phyloP scores from a whole-genome alignment of 2,797 vertebrate species.

The Lagodon rhomboides region DNA sequence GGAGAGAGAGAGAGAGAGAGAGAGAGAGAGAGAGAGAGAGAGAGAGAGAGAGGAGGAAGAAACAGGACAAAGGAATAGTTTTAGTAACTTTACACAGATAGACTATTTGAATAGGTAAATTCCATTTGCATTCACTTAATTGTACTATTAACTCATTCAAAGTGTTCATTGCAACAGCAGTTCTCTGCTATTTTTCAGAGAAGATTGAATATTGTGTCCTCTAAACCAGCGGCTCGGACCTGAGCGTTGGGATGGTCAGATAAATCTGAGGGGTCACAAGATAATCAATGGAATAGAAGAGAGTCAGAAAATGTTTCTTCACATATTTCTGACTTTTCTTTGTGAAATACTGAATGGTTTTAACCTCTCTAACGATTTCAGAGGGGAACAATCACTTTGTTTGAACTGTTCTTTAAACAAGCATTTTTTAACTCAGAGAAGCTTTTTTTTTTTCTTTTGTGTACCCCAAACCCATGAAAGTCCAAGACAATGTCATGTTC shows the following conservation, averaged over 20 bases:
- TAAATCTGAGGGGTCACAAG: not conserved
- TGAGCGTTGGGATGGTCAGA: not conserved
- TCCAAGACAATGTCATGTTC: too few relatives aligned
- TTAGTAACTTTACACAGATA: slow-evolving; percentile 12
- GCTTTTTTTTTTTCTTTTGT: not conserved
- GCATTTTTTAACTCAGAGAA: not conserved
- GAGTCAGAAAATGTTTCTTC: not conserved
- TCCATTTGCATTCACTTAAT: slow-evolving; percentile 2
- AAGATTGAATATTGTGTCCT: not conserved
- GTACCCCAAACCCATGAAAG: too few relatives aligned
- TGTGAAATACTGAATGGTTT: not conserved
- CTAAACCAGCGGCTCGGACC: not conserved
- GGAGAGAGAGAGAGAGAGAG: not conserved
- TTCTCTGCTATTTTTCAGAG: not conserved
- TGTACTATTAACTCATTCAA: not conserved
- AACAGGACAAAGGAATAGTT: slow-evolving; percentile 12
- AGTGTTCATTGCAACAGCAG: not conserved
- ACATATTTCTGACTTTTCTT: not conserved
- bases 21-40: not conserved
- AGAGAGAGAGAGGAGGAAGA: not conserved
- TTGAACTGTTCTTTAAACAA: not conserved
- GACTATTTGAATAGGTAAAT: not conserved
- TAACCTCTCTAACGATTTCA: not conserved
- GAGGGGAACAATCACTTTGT: not conserved
- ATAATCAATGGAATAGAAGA: not conserved